These are phyloP conservation scores for Gymnocephalus cernua DNA, from an alignment of 2,113 vertebrate species.

Conservation along the genomic window DNA sequence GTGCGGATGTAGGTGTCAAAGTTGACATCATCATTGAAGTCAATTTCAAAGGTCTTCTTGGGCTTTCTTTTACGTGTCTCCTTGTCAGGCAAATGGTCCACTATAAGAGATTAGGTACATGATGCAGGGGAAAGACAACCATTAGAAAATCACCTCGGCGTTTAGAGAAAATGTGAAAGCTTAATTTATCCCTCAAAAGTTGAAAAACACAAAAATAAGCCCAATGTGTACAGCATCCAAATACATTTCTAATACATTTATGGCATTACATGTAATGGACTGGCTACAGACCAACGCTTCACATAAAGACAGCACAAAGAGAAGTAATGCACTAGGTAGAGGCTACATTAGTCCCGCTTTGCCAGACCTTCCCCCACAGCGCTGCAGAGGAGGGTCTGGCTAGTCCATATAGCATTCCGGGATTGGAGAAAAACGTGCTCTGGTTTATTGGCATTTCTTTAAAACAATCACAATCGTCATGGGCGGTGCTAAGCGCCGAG, in stretches of 20 bases:
- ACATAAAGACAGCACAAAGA: neutral
- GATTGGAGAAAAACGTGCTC: no score
- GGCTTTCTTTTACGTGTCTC: constrained; percentile 82
- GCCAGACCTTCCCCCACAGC: no score
- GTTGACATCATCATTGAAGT: constrained; percentile 89
- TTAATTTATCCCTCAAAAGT: neutral
- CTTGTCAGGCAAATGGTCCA: constrained; percentile 85
- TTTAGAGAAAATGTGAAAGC: neutral
- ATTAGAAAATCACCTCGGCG: neutral
- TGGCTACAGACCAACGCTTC: neutral
- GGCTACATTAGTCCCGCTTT: neutral
- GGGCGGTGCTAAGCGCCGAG: no score
- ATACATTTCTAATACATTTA: neutral
- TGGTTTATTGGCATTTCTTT: no score
- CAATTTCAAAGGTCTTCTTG: constrained; percentile 88
- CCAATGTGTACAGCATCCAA: neutral
- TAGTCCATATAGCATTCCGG: no score
- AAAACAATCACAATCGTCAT: no score
- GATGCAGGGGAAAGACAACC: neutral
- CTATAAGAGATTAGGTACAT: constrained; percentile 54
- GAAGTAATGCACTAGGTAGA: neutral
- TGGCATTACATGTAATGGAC: neutral
- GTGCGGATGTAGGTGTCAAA: constrained; percentile 87
- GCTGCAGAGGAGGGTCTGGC: no score
- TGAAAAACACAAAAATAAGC: neutral